Percentiles rank a stretch among this genome's conserved stretches.
phyloP scores from a whole-genome alignment of 2,113 vertebrate species.

The Hemiscyllium ocellatum region DNA sequence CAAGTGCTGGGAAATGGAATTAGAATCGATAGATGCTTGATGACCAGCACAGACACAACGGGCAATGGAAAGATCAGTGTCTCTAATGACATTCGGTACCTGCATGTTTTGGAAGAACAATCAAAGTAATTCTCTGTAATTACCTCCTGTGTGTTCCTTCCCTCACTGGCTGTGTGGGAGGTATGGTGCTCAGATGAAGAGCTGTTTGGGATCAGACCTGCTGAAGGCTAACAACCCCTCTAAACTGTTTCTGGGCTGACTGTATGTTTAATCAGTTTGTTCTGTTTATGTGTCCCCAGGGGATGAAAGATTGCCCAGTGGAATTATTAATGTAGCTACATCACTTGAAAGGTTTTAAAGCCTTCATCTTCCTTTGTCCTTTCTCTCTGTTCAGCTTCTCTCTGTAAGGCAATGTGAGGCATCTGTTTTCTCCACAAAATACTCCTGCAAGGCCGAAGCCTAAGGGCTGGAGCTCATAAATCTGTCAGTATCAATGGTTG shows the following conservation, averaged over 20 bases:
- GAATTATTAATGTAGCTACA: neutral
- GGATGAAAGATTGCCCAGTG: neutral
- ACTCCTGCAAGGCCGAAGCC: neutral
- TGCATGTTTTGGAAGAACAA: neutral
- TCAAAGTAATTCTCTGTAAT: neutral
- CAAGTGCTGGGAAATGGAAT: no score
- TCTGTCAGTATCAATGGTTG: neutral
- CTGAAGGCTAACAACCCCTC: neutral
- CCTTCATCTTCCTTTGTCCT: neutral
- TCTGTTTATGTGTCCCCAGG: neutral
- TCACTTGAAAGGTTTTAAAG: neutral
- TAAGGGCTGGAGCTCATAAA: neutral
- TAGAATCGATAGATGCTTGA: no score
- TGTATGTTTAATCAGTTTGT: neutral
- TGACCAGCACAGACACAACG: no score
- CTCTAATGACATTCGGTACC: neutral
- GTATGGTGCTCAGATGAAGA: neutral
- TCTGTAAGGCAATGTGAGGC: neutral
- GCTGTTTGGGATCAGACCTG: neutral
- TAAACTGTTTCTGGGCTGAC: neutral
- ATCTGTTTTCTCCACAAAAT: neutral
- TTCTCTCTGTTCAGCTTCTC: neutral
- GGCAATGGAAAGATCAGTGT: no score
- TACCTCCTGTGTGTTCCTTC: neutral
- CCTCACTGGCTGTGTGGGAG: neutral